phyloP scores from a whole-genome alignment of 2,113 vertebrate genomes.

The Anser cygnoides region DNA sequence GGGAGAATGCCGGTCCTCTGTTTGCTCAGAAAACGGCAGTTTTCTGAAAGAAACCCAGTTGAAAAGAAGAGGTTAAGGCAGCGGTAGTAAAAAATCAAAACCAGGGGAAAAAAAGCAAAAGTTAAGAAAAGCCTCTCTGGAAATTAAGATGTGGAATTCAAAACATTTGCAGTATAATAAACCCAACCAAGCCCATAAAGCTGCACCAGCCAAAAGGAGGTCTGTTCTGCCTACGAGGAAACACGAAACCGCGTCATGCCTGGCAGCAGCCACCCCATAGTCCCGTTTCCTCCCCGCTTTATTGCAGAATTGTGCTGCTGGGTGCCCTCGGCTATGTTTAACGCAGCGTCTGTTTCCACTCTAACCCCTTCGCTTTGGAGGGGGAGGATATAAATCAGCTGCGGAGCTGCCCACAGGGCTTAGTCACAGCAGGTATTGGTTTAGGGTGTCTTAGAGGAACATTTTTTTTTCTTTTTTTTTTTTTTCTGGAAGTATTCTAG shows the following conservation, averaged over 20 bases:
- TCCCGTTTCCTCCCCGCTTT: constrained; percentile 37
- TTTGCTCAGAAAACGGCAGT: constrained; percentile 35
- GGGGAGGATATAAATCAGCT: constrained; percentile 64
- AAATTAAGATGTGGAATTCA: constrained; percentile 65
- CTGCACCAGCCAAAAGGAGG: constrained; percentile 37
- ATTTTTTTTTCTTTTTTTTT: not conserved
- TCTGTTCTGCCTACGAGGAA: constrained; percentile 57
- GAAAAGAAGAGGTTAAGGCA: constrained; percentile 19
- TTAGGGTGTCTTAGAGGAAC: constrained; percentile 57
- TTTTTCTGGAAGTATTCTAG: constrained; percentile 49
- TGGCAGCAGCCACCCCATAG: constrained; percentile 42
- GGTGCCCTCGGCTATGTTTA: constrained; percentile 48
- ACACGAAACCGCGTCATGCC: constrained; percentile 27
- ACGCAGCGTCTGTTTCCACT: constrained; percentile 47
- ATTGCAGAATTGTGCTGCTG: not conserved
- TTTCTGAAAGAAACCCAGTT: constrained; percentile 11
- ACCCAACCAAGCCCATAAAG: constrained; percentile 54
- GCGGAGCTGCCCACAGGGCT: constrained; percentile 57
- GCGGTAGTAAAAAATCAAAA: not conserved
- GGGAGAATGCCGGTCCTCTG: not conserved
- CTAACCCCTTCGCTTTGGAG: constrained; percentile 23
- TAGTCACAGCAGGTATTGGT: constrained; percentile 70
- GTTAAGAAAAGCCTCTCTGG: constrained; percentile 48
- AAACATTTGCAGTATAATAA: constrained; percentile 66
- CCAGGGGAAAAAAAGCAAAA: not conserved